Evolutionary conservation across 2,797 vertebrate species (phyloP).

Genomic region (Sebastes iracundus): DNA sequence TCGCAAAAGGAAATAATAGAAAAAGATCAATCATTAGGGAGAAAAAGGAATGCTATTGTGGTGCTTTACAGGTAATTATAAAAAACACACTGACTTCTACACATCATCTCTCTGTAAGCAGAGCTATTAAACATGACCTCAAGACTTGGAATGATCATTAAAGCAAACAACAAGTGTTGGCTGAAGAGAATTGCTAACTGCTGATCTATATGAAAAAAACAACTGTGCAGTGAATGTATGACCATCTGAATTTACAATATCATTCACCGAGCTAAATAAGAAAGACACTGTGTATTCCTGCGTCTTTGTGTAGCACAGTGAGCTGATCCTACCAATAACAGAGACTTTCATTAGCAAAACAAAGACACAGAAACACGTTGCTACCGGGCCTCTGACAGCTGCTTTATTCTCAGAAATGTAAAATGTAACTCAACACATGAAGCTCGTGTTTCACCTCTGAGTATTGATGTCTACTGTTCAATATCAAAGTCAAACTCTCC

Average conservation of each 20-base stretch:
- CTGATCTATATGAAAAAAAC: too few species aligned
- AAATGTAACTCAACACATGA: background rate
- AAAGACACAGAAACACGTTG: background rate
- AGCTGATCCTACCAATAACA: background rate
- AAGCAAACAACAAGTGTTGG: too few species aligned
- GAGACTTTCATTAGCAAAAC: background rate
- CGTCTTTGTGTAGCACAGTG: background rate
- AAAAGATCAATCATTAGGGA: background rate
- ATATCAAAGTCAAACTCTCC: constrained; percentile 13
- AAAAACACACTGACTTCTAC: background rate
- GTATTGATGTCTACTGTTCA: background rate
- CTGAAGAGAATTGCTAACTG: too few species aligned
- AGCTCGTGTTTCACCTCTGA: background rate
- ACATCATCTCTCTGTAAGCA: background rate
- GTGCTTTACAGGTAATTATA: background rate
- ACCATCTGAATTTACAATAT: background rate
- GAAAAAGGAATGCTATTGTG: background rate
- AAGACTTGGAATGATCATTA: background rate
- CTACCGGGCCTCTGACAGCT: background rate
- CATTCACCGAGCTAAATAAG: background rate
- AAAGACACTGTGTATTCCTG: background rate
- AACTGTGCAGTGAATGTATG: too few species aligned
- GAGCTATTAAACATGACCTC: background rate
- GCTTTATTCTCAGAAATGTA: background rate
- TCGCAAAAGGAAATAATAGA: background rate